phyloP scores from a whole-genome alignment of 1,140 invertebrate species.

The Brachystomella parvula region DNA sequence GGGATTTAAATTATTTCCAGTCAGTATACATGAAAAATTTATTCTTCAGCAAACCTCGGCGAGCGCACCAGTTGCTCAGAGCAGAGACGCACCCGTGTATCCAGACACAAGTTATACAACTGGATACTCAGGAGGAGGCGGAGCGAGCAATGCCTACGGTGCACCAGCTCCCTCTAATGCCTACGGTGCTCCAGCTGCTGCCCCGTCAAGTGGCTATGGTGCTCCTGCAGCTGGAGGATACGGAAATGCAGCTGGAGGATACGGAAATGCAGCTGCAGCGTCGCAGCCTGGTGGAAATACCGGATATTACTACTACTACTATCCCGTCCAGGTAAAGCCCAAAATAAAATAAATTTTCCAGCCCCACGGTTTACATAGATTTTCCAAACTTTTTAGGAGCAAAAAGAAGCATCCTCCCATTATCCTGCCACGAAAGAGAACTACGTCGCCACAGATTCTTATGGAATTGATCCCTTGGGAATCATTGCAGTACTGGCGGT shows the following conservation, averaged over 20 bases:
- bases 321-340: constrained; percentile 38
- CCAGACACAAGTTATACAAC: constrained; percentile 24
- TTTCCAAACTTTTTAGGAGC: constrained; percentile 21
- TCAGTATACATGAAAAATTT: neutral
- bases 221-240: constrained; percentile 16
- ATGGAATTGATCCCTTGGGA: constrained; percentile 38
- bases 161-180: constrained; percentile 10
- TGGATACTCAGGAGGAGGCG: neutral
- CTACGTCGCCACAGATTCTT: constrained; percentile 37
- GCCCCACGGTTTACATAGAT: neutral
- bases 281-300: constrained; percentile 23
- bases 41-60: neutral
- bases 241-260: constrained; percentile 16
- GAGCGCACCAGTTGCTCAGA: constrained; percentile 28
- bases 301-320: constrained; percentile 38
- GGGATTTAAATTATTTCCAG: too few relatives aligned
- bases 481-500: constrained; percentile 38
- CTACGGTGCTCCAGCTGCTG: constrained; percentile 25
- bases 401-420: constrained; percentile 33
- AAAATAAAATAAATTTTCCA: too few relatives aligned
- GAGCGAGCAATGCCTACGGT: constrained; percentile 14
- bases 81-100: constrained; percentile 36
- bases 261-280: too few relatives aligned
- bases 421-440: constrained; percentile 28
- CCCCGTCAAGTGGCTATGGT: constrained; percentile 19